Percentiles rank a stretch among this genome's conserved stretches.
Evolutionary conservation across 2,888 invertebrate species (phyloP).

Genomic region (Schizotus pectinicornis): DNA sequence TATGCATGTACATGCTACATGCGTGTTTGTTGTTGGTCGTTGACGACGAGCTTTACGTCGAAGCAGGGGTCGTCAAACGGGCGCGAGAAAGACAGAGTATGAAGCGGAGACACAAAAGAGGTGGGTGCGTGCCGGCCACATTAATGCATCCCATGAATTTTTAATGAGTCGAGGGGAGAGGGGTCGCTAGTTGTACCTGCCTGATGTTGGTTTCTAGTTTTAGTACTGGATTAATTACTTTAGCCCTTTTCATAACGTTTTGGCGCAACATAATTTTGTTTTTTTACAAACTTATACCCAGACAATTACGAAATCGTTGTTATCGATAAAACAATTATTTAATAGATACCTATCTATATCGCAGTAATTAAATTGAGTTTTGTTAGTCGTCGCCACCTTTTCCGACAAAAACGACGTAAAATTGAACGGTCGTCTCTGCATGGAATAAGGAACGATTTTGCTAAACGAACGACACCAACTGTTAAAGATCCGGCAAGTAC

Average conservation of each 20-base stretch:
- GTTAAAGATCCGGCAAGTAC: slow-evolving; percentile 24
- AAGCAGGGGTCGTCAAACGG: background rate
- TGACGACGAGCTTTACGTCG: slow-evolving; percentile 26
- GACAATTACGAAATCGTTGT: too few relatives aligned
- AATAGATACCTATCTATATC: too few relatives aligned
- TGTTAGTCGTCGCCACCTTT: too few relatives aligned
- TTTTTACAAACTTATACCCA: too few relatives aligned
- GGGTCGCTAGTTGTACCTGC: slow-evolving; percentile 17
- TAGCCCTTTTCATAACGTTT: too few relatives aligned
- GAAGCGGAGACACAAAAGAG: slow-evolving; percentile 30
- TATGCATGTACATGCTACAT: slow-evolving; percentile 56
- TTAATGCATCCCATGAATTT: slow-evolving; percentile 43
- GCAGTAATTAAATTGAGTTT: too few relatives aligned
- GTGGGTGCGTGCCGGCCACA: slow-evolving; percentile 34
- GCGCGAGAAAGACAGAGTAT: slow-evolving; percentile 7
- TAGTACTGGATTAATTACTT: too few relatives aligned
- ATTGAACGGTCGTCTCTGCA: slow-evolving; percentile 15
- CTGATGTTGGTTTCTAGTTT: slow-evolving; percentile 3
- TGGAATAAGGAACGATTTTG: too few relatives aligned
- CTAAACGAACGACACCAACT: slow-evolving; percentile 18
- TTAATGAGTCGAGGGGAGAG: slow-evolving; percentile 30
- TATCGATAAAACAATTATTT: too few relatives aligned
- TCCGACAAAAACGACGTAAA: background rate
- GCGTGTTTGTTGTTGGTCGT: slow-evolving; percentile 47
- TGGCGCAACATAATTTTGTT: too few relatives aligned